phyloP scores from a whole-genome alignment of 2,797 vertebrate genomes.

The Diglossa cyanea region DNA sequence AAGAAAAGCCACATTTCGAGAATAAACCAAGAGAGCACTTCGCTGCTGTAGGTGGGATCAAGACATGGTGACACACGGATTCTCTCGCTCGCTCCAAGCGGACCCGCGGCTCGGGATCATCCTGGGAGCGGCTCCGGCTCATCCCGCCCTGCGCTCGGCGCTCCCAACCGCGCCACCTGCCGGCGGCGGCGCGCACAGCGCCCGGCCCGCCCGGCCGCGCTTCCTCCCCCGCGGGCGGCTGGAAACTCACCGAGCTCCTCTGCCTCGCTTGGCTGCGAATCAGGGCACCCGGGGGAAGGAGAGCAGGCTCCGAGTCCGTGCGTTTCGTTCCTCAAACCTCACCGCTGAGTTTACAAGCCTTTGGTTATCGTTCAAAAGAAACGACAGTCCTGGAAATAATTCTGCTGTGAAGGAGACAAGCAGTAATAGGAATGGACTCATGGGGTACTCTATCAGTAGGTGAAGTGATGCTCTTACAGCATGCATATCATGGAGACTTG shows the following conservation, averaged over 20 bases:
- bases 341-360: background rate
- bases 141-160: background rate
- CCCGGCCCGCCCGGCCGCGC: background rate
- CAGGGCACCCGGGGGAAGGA: fast-evolving
- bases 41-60: background rate
- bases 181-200: background rate
- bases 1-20: background rate
- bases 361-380: background rate
- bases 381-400: background rate
- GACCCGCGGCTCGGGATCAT: fast-evolving
- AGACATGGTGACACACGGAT: fast-evolving
- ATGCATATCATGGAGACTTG: fast-evolving
- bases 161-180: slow-evolving; percentile 44
- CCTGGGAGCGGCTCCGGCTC: background rate
- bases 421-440: background rate
- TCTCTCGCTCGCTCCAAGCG: fast-evolving
- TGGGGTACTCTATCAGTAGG: fast-evolving
- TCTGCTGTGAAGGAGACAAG: background rate
- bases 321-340: background rate
- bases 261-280: fast-evolving
- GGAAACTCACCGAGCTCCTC: background rate
- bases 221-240: background rate
- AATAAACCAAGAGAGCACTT: background rate
- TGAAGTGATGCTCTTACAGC: background rate
- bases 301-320: background rate